Conservation (phyloP, 2,113 vertebrate species). For the Ranitomeya variabilis region DNA sequence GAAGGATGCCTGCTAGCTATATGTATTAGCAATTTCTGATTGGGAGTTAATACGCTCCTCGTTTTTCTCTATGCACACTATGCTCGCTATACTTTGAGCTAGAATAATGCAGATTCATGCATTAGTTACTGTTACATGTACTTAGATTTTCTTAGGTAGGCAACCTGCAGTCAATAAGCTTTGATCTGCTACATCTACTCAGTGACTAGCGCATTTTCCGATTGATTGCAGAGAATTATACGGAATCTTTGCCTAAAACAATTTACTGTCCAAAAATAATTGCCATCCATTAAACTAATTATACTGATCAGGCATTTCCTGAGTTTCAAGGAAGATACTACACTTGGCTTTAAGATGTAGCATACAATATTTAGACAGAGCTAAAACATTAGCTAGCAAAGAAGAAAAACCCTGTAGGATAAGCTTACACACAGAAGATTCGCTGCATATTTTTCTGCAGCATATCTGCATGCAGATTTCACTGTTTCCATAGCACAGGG, state of each 20-base stretch:
- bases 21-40: background rate
- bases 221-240: conserved; percentile 11
- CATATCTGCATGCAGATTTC: no score
- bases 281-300: background rate
- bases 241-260: conserved; percentile 12
- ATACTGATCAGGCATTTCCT: conserved; percentile 16
- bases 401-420: background rate
- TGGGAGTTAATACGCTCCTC: background rate
- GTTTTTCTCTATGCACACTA: background rate
- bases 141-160: background rate
- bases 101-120: background rate
- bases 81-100: background rate
- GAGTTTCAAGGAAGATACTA: background rate
- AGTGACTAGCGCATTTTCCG: background rate
- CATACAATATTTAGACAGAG: background rate
- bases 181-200: conserved; percentile 11
- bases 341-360: background rate
- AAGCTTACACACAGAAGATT: no score
- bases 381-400: background rate
- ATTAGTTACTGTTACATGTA: background rate
- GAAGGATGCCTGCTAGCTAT: background rate
- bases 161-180: background rate
- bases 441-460: no score
- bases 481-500: no score
- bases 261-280: background rate